Percentiles rank a stretch among this genome's conserved stretches.
phyloP scores from a whole-genome alignment of 2,113 vertebrate genomes.

The Pluvialis apricaria region DNA sequence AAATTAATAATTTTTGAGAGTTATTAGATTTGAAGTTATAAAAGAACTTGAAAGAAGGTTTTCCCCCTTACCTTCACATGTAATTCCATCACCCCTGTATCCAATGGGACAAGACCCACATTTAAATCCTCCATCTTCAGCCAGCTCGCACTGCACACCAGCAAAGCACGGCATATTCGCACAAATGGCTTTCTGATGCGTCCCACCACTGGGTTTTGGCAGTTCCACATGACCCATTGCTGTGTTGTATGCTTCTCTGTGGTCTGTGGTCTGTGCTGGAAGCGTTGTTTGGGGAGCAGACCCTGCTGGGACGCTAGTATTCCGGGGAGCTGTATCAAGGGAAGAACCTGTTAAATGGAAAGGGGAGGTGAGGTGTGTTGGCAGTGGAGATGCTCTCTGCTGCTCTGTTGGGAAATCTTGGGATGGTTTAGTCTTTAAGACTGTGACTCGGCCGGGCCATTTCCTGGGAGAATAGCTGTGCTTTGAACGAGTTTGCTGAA shows the following conservation, averaged over 20 bases:
- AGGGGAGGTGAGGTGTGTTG: neutral
- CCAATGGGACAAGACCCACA: conserved; percentile 78
- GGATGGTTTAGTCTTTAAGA: neutral
- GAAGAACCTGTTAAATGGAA: conserved; percentile 10
- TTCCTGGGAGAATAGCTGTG: neutral
- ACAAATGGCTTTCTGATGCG: neutral
- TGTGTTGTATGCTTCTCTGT: neutral
- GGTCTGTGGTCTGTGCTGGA: neutral
- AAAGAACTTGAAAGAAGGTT: neutral
- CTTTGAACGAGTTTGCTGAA: neutral
- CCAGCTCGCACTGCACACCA: conserved; percentile 61
- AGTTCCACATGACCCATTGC: neutral
- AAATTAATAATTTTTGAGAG: neutral
- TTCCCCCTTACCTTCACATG: conserved; percentile 72
- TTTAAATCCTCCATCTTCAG: neutral
- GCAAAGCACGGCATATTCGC: conserved; percentile 59
- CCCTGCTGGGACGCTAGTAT: neutral
- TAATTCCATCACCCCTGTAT: conserved; percentile 71
- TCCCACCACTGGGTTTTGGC: neutral
- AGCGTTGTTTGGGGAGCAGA: neutral
- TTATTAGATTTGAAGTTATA: neutral
- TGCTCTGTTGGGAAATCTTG: conserved; percentile 21
- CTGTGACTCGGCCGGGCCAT: neutral
- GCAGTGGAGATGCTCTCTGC: conserved; percentile 14
- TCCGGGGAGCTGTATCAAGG: conserved; percentile 1